Base-by-base conservation (phyloP, 2,113 vertebrate genomes). In the Phyllostomus hastatus region DNA sequence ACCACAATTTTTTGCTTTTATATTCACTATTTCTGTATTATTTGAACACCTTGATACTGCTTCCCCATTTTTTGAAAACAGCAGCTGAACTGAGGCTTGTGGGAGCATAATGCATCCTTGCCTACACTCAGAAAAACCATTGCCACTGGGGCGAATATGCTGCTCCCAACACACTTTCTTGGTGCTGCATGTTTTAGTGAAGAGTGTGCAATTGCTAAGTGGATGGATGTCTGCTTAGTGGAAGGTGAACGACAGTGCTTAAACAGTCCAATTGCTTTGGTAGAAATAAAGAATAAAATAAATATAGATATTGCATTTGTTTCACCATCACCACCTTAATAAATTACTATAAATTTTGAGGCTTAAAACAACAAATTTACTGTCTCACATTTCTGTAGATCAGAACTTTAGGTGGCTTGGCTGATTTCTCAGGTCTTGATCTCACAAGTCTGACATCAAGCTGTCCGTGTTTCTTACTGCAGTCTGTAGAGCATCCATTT, bases 401-500 rank as follows among this genome's bases (percentile, higher is more conserved):
- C 41, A 54, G 66, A 67, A 80, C 73, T 19, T 22, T 28, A 43
- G 54, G 31, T 38, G 8, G 10, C 16, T 9, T 57, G 43, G 46
- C 20, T 41, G 41, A 86, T 31, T 19, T 41, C 38, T 57, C 54
- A 3, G 61, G 31, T 31, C 61, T 31, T 31, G 12, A 28, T 64
- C 11, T 64, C 61, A 64, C 11, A 64, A 0, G 19, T 43, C 61
- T 85, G 69, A 16, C 48, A 15, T 41, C 57, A 35, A 41, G 20
- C 54, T 59, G 26, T 41, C 38, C 38, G 38, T 2, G 17, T 4
- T 50, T 16, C 54, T 11, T 10, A 5, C 57, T 80, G 6, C 17
- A 28, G 3, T 2, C 41, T 1, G n/a, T 7, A 2, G 15, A n/a
- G 4, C 5, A 46, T 3, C 22, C 15, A 26, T 10, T 35, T 33